Percentiles rank a stretch among this genome's conserved stretches.
These are phyloP conservation scores for Platynereis dumerilii DNA, from an alignment of 2,888 invertebrate genomes.

Conservation along the genomic window DNA sequence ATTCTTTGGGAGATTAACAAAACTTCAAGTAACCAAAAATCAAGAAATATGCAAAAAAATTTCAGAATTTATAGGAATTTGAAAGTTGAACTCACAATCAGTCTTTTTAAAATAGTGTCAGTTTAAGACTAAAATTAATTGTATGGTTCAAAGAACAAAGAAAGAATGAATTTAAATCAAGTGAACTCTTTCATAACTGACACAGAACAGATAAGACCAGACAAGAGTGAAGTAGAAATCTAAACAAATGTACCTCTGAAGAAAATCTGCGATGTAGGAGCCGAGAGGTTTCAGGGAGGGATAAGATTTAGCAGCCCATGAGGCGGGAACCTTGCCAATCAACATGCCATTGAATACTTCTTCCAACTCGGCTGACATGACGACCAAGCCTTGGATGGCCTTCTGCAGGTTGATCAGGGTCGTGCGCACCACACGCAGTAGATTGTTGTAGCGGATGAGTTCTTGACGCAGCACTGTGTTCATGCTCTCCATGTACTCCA, in stretches of 20 bases:
- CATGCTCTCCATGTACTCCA: constrained; percentile 62
- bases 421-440: constrained; percentile 56
- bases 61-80: too few species aligned
- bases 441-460: constrained; percentile 61
- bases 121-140: too few species aligned
- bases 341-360: constrained; percentile 63
- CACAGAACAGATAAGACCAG: too few species aligned
- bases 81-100: too few species aligned
- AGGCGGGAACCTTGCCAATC: constrained; percentile 60
- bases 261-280: constrained; percentile 66
- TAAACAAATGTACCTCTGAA: constrained; percentile 59
- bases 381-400: constrained; percentile 63
- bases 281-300: constrained; percentile 64
- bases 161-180: too few species aligned
- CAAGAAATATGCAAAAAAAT: too few species aligned
- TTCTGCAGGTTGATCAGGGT: constrained; percentile 61
- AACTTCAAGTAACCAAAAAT: too few species aligned
- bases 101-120: too few species aligned
- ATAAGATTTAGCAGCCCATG: constrained; percentile 63
- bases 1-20: too few species aligned
- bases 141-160: too few species aligned
- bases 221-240: too few species aligned
- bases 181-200: too few species aligned
- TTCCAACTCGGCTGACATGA: constrained; percentile 63
- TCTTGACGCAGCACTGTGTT: constrained; percentile 64